Evolutionary conservation across 1,140 invertebrate genomes (phyloP), one percentile per base, ranked within the genome.

Genomic region (Drosophila athabasca): DNA sequence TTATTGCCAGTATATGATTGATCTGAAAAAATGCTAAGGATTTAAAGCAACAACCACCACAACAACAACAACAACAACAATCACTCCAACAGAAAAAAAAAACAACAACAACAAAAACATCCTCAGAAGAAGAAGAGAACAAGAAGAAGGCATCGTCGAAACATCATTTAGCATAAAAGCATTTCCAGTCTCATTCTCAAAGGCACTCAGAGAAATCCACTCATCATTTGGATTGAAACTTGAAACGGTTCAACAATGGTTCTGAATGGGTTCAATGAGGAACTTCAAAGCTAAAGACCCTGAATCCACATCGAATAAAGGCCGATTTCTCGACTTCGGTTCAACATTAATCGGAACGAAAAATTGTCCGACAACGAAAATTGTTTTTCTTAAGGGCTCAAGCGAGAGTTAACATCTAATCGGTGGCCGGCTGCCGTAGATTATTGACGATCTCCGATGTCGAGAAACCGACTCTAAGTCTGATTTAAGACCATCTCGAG

Each of bases 1-100:
- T 53, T 87, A 79, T 82, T 82, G 70, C 82, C 82, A 31, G 60
- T 87, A 46, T 82, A 55, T 88, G 73, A 81, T 71, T 78, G 71
- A 76, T 29, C 41, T 31, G 15, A 54, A 62, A 39, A 69, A 41
- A 35, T 24, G 24, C 11, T 15, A 64, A 54, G 61, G 70, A 65
- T 62, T 59, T 19, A 69, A 46, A 57, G 64, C 45, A 55, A 62
- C 49, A 54, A 70, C 53, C 24, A 62, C 46, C 57, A 62, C 13
- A 54, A 48, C 43, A 72, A 58, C 11, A 50, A 57, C 35, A 44
- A 53, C 39, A 43, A 49, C 45, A 45, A 51, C 41, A 67, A 15
- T 9, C 39, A 67, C 26, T 15, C 11, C n/a, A 52, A 52, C 50
- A 52, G 26, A 15, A 26, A 24, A 26, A 26, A 13, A 51, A 11